phyloP scores from a whole-genome alignment of 2,113 vertebrate genomes.

The Bos taurus region DNA sequence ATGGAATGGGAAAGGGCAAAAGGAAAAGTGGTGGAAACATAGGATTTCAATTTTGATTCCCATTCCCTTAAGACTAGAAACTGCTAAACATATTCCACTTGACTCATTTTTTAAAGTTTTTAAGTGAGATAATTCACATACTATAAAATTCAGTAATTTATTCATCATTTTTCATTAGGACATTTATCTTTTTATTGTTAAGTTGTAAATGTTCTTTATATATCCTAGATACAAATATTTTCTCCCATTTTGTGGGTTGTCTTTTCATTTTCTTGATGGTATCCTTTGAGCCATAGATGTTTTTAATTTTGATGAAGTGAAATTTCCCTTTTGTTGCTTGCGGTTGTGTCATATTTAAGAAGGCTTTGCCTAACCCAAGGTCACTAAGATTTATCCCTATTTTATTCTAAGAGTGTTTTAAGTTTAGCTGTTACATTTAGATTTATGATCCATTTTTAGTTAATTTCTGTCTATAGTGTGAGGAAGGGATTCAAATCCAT shows the following conservation, averaged over 20 bases:
- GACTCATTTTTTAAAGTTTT: background rate
- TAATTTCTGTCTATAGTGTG: background rate
- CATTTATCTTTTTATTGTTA: background rate
- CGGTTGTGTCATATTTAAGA: background rate
- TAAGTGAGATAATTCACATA: background rate
- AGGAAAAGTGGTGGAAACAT: background rate
- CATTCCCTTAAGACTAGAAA: background rate
- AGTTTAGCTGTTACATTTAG: background rate
- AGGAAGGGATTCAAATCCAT: conserved; percentile 1
- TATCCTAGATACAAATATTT: background rate
- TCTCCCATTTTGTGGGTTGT: background rate
- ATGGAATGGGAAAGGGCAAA: background rate
- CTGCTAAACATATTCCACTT: background rate
- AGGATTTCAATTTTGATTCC: background rate
- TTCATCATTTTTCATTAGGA: background rate
- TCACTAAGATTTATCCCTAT: background rate
- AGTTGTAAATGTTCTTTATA: background rate
- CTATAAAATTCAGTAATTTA: background rate
- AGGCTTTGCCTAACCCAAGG: background rate
- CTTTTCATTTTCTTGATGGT: background rate
- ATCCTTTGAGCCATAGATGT: background rate
- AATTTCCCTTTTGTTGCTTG: background rate
- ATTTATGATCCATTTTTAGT: background rate
- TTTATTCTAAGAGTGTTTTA: background rate
- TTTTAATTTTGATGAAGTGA: background rate